Evolutionary conservation across 2,888 invertebrate genomes (phyloP).

Genomic region (Cartodere bifasciata): DNA sequence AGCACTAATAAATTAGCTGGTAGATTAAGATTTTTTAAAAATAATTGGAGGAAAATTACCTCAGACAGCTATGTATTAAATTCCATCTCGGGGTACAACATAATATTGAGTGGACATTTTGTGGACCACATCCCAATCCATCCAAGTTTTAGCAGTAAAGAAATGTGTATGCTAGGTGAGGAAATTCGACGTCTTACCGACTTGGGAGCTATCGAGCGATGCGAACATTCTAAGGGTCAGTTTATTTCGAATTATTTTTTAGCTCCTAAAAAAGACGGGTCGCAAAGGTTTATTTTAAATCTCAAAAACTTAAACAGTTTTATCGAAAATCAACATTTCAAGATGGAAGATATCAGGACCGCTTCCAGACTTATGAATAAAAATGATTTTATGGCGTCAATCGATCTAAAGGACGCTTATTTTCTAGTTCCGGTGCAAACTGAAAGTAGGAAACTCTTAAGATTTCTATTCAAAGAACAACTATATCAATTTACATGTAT

Average conservation of each 20-base stretch:
- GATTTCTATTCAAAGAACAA: conserved; percentile 16
- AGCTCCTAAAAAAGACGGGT: conserved; percentile 12
- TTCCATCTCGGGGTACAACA: too few species aligned
- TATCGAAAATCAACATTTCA: conserved; percentile 17
- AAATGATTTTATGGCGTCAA: conserved; percentile 7
- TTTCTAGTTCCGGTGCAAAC: conserved; percentile 15
- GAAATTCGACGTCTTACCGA: too few species aligned
- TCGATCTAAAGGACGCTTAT: conserved; percentile 17
- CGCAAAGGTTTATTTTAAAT: conserved; percentile 15
- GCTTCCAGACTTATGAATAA: conserved; percentile 14
- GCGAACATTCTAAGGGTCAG: conserved; percentile 8
- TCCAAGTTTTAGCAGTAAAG: too few species aligned
- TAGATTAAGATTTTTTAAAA: too few species aligned
- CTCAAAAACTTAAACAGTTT: conserved; percentile 17
- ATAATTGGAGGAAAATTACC: too few species aligned
- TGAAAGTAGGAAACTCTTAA: conserved; percentile 14
- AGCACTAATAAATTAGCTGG: too few species aligned
- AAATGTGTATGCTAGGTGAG: too few species aligned
- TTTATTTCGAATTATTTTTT: conserved; percentile 13
- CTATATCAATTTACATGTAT: conserved; percentile 19
- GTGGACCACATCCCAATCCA: too few species aligned
- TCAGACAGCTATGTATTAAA: too few species aligned
- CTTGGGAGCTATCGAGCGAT: too few species aligned
- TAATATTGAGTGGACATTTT: too few species aligned
- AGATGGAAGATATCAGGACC: conserved; percentile 19